phyloP scores from a whole-genome alignment of 2,113 vertebrate species.

The Bagarius yarrelli region DNA sequence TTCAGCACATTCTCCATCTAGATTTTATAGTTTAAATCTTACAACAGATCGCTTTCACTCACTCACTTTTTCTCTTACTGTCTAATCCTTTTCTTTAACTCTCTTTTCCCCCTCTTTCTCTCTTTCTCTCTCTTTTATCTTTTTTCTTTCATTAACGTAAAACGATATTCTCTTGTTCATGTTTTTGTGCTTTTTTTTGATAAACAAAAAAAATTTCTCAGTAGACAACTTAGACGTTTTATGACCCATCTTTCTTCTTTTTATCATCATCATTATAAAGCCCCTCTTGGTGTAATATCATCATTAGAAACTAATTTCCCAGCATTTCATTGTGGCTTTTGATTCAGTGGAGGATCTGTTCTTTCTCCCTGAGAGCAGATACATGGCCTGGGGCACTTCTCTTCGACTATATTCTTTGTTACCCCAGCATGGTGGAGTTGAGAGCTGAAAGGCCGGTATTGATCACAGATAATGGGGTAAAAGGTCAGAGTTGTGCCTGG shows the following conservation, averaged over 20 bases:
- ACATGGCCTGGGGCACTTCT: slow-evolving; percentile 47
- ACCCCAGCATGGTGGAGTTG: slow-evolving; percentile 28
- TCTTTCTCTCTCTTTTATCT: background rate
- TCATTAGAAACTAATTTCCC: slow-evolving; percentile 28
- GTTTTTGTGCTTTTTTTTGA: background rate
- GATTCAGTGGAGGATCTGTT: slow-evolving; percentile 41
- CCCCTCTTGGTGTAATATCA: slow-evolving; percentile 14
- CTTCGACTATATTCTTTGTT: slow-evolving; percentile 34
- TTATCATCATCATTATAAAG: slow-evolving; percentile 19
- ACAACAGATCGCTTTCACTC: background rate
- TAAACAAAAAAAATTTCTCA: slow-evolving; percentile 6
- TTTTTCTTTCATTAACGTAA: background rate
- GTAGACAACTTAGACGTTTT: slow-evolving; percentile 38
- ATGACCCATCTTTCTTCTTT: slow-evolving; percentile 24
- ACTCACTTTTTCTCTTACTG: background rate
- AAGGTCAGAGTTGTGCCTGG: slow-evolving; percentile 49
- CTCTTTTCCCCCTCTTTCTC: background rate
- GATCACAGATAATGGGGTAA: slow-evolving; percentile 45
- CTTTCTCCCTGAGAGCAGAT: slow-evolving; percentile 44
- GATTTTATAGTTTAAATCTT: no score
- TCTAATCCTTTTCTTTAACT: background rate
- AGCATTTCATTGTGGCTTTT: slow-evolving; percentile 44
- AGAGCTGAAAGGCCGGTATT: slow-evolving; percentile 53
- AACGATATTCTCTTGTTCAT: background rate
- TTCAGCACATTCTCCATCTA: no score